Base-by-base conservation (phyloP, 2,113 vertebrate species). In the Aegotheles bennettii region DNA sequence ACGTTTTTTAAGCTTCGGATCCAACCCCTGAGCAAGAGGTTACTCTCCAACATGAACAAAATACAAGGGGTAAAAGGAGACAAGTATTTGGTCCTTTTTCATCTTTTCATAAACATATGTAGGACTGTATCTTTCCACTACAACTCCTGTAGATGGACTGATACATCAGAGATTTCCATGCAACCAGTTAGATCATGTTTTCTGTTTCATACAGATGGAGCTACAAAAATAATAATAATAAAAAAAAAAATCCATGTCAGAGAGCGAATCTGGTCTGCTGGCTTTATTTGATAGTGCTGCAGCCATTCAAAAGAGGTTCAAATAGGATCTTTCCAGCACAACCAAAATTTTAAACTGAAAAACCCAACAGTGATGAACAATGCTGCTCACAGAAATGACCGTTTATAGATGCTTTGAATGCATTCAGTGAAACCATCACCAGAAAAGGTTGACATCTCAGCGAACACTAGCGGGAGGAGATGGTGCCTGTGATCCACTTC, bases 381-480 rank as follows among this genome's bases (percentile, higher is more conserved):
- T 7, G 21, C 4, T 31, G 6, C 19, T 53, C 7, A 5, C 10
- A 70, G 16, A 83, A 77, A n/a, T 19, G 4, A 23, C 6, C 13
- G 10, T 10, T n/a, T 68, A 20, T 26, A 40, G 14, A 43, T 3
- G 12, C 4, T 47, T 50, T 45, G 24, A 69, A 47, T 23, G 50
- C 21, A 3, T 35, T 33, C 19, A 20, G 13, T 9, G 9, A 64
- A 73, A 47, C 1, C 11, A 20, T 26, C 40, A 19, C 36, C 35
- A 43, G 21, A 16, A 80, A 43, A 80, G 21, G 8, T 1, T 83
- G 57, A 25, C 25, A 25, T 10, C 42, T 40, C 61, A 20, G 8
- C 36, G 42, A 48, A 6, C 3, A 0, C 7, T n/a, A 29, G 33
- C 3, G 1, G 12, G 16, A 48, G n/a, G 7, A 61, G 18, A 3